Base-by-base conservation (phyloP, 2,113 vertebrate species). In the Lampris megalopsis region DNA sequence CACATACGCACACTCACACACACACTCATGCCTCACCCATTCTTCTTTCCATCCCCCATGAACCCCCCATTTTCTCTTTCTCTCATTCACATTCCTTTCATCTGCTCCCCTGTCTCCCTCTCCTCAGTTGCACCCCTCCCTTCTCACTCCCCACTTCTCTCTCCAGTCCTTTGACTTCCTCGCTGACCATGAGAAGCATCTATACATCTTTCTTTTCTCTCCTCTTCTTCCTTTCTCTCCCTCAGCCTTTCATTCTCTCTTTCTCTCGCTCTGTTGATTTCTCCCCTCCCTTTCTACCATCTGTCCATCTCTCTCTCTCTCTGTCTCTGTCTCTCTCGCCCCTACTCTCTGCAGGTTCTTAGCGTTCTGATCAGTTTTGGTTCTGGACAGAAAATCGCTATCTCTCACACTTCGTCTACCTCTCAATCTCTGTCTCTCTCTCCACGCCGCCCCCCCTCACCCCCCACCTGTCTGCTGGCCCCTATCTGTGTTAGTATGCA, bases 311-410 rank as follows among this genome's bases (percentile, higher is more conserved):
- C 64, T 38, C 49, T 67, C 49, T 38, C 64, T 50, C 64, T 52
- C 68, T 47, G 67, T 45, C 48, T 58, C 68, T 62, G 57, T 68
- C 37, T 66, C 73, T 69, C 74, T 58, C 61, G 54, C 66, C 65
- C 58, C 7, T 24, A 61, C 68, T 84, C 60, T 62, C 81, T 56
- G 68, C 79, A 79, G 79, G 72, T 86, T 72, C 68, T 82, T 69
- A 70, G 69, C 75, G 79, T 77, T 86, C 80, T 85, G 85, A 84
- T 80, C 85, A 71, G 76, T 77, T 80, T 60, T 47, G 71, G 68
- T 88, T 83, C 86, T 63, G 68, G 88, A 91, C 89, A 90, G 84
- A 78, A 91, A 91, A 91, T 90, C 90, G 70, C 79, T 89, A 77
- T 71, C 86, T 83, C 89, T 88, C 84, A 58, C 75, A 87, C 86